Base-by-base conservation (phyloP, 2,797 vertebrate species). In the Dromococcyx pavoninus region DNA sequence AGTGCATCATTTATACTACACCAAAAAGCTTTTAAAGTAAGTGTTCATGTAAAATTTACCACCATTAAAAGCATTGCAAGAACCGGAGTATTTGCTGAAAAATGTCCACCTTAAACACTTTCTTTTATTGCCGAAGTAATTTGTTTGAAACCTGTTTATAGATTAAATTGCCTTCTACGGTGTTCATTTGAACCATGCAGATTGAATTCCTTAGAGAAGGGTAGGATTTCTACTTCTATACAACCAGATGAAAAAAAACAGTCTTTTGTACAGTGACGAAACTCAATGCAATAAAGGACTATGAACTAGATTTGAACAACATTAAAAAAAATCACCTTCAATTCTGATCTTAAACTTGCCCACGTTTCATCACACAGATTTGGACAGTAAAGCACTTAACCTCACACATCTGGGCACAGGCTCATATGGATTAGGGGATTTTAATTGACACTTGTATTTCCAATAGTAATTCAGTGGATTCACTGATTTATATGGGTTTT, bases 11-110 rank as follows among this genome's bases (percentile, higher is more conserved):
- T 97, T 96, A 97, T 97, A 95, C 95, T 96, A 97, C 95, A 97
- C 91, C 91, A 81, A 86, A 93, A 97, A 93, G 96, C 95, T 97
- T 98, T 98, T 96, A 97, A 97, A 97, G 90, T 96, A 96, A 97
- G 86, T 96, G 94, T 96, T 98, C 95, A 95, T 97, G 96, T 97
- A 96, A 97, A 97, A 97, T 97, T 98, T 76, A 97, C 91, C 80
- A 96, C 92, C 89, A 94, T 96, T 96, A 96, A 98, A 97, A 97
- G 94, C 92, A 90, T 89, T 92, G 78, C 83, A 97, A 94, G 94
- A 97, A 93, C 39, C 66, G 66, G 81, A 93, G 74, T 80, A 97
- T 97, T 97, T 96, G 67, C 94, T 95, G 95, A 96, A 96, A 95
- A 97, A 96, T 83, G 86, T 95, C 83, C 74, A 96, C 76, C 97